Evolutionary conservation across 2,797 vertebrate genomes (phyloP).

Genomic region (Perodicticus potto): DNA sequence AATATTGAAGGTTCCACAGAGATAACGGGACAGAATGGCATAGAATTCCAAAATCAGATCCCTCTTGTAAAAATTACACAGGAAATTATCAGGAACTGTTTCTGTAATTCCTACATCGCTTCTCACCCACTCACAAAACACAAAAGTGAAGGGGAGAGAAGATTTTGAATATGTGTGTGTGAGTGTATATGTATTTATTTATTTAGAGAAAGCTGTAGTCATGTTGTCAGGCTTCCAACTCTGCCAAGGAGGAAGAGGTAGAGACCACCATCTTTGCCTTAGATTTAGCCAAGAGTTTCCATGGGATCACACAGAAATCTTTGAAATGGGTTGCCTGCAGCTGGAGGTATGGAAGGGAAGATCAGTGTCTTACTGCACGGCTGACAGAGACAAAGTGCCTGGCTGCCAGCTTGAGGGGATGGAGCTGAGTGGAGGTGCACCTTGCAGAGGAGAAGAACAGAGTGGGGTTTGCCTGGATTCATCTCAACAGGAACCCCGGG

Average conservation of each 20-base stretch:
- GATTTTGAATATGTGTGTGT: background rate
- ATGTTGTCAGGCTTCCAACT: background rate
- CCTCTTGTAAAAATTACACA: background rate
- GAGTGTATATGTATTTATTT: background rate
- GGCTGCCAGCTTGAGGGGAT: background rate
- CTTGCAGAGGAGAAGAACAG: background rate
- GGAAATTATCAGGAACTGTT: background rate
- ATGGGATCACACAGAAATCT: background rate
- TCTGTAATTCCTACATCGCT: background rate
- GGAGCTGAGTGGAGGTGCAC: background rate
- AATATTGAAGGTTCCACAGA: background rate
- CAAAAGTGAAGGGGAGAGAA: background rate
- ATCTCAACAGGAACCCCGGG: background rate
- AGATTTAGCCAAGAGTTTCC: background rate
- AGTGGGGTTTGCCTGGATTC: background rate
- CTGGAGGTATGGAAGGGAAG: background rate
- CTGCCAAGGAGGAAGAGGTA: background rate
- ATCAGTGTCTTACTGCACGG: background rate
- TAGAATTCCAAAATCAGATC: background rate
- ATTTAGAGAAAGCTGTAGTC: background rate
- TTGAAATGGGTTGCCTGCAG: fast-evolving
- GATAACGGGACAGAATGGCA: background rate
- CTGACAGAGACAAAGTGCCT: background rate
- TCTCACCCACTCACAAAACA: background rate
- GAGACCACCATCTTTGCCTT: background rate